Base-by-base conservation (phyloP, 2,888 invertebrate species). In the Blastobasis lacticolella region DNA sequence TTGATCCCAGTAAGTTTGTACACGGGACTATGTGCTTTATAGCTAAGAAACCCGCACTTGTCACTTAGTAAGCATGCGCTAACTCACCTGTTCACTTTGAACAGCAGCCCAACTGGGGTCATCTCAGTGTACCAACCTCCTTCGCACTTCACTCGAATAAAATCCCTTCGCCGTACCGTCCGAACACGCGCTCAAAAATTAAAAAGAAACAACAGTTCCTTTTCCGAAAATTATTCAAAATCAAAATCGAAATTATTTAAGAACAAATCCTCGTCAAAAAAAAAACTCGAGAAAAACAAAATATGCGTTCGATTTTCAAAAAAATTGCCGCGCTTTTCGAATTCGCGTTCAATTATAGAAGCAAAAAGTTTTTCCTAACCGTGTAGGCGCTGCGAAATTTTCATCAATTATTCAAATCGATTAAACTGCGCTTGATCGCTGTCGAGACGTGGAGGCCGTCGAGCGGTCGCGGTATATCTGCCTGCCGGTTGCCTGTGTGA, bases 81-180 rank as follows among this genome's bases (percentile, higher is more conserved):
- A 69, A 74, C 85, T 73, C 79, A 90, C 90, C 90, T 90, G 82
- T 89, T 88, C 73, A 90, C 87, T 82, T 90, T 90, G 67, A 90
- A 90, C 75, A 90, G 81, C 68, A 90, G 85, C 79, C 90, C 90
- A 62, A 90, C 90, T 47, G 90, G 90, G 87, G 88, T 88, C 88
- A 91, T 90, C 63, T 75, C 83, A 50, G 42, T 42, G n/a, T 42
- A 5, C 9, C 42, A 42, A 42, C 9, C 42, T n/a, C 42, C 6
- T 5, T 10, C 38, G 54, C 57, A 62, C 61, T 57, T 56, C 76
- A 76, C 73, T 60, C 49, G 49, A 45, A 45, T 37, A 48, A 48
- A 37, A 40, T 45, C 40, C 38, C n/a, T 23, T 23, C 23, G 1
- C 23, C 23, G 23, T 3, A 23, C 23, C 23, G 23, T 23, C 23